Base-by-base conservation (phyloP, 1,140 invertebrate genomes). In the Euborellia annulipes region DNA sequence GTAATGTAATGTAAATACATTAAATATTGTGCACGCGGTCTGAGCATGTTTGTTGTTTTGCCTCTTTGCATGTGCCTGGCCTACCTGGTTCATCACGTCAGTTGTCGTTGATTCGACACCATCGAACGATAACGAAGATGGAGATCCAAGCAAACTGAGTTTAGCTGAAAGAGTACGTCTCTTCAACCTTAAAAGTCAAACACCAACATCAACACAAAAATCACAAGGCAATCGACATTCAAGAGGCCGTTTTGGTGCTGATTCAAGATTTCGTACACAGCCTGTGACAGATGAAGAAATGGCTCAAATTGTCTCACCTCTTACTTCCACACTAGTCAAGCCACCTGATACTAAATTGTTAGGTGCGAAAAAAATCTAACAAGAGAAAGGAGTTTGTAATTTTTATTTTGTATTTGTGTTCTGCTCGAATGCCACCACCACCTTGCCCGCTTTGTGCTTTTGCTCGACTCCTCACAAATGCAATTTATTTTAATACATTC, bases 261-360 rank as follows among this genome's bases (percentile, higher is more conserved):
- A 27, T 4, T 4, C 23, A 4, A 4, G 23, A 27, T 72, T 75
- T 50, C 64, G 67, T 41, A 82, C 79, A 2, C 79, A 85, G 69
- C 82, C 82, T 1, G 70, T 85, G 56, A 69, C 78, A 54, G 67
- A 68, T 52, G 68, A 77, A 60, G 73, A 85, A 70, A 69, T 82
- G 56, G 55, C 71, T 3, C 54, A 56, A 43, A 20, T 60, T 57
- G 11, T 50, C 63, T 21, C 62, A 59, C 3, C 63, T 63, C 49
- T 62, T 62, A 49, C 41, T n/a, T 48, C 51, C 16, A 43, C 27
- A 36, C 46, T 56, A 8, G 44, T 49, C 8, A 53, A 53, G 45
- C 52, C 49, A 14, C 52, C 52, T 19, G 41, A 46, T 18, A 20
- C 41, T 6, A 42, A 51, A 13, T 21, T 42, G 7, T 34, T 54